A percentile compares a stretch with the other conserved stretches of the same genome.
phyloP scores from a whole-genome alignment of 2,888 invertebrate species.

The Drosophila recens region DNA sequence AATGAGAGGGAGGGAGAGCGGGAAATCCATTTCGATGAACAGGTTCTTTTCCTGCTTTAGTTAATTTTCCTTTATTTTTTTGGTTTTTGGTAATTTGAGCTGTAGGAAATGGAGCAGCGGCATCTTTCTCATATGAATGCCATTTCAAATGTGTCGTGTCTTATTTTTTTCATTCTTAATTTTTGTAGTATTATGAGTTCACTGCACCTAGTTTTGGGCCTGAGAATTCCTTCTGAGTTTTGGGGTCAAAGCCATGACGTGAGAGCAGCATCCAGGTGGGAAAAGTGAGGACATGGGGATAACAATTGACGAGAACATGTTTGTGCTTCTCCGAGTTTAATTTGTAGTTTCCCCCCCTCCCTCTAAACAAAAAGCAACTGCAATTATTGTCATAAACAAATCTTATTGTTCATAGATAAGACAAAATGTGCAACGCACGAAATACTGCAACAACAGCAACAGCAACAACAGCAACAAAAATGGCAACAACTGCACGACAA shows the following conservation, averaged over 20 bases:
- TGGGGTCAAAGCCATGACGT: constrained; percentile 38
- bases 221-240: constrained; percentile 28
- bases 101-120: constrained; percentile 71
- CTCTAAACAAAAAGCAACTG: constrained; percentile 4
- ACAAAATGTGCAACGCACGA: constrained; percentile 63
- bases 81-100: constrained; percentile 67
- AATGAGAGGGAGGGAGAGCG: background rate
- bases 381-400: constrained; percentile 65
- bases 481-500: constrained; percentile 23
- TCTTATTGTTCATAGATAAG: constrained; percentile 65
- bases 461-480: constrained; percentile 17
- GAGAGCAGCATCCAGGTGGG: constrained; percentile 47
- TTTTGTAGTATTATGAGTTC: constrained; percentile 60
- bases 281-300: constrained; percentile 4
- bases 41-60: constrained; percentile 72
- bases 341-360: background rate
- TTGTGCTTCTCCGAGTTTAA: background rate
- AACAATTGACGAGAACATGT: constrained; percentile 20
- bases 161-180: constrained; percentile 20
- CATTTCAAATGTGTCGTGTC: constrained; percentile 58
- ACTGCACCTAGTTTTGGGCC: constrained; percentile 58
- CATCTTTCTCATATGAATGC: constrained; percentile 60
- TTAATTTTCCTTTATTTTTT: constrained; percentile 22
- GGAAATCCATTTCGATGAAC: constrained; percentile 57
- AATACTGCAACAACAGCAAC: constrained; percentile 24